These are phyloP conservation scores for Chiloscyllium punctatum DNA, from an alignment of 2,797 vertebrate genomes.

Conservation along the genomic window DNA sequence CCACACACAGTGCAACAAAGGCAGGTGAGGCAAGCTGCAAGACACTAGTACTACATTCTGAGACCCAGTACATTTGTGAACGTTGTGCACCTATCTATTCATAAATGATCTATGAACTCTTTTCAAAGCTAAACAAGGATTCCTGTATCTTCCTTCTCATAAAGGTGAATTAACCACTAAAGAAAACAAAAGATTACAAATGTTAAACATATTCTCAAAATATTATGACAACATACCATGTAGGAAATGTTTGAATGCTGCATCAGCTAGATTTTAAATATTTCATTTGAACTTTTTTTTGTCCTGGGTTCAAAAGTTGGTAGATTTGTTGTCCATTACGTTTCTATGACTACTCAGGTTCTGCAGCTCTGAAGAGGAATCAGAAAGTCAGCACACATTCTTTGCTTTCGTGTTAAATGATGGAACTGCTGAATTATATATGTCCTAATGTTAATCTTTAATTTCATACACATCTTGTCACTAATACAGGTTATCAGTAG, in stretches of 20 bases:
- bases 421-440: not conserved
- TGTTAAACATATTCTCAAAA: not conserved
- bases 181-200: not conserved
- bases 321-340: not conserved
- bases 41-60: not conserved
- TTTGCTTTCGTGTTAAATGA: not conserved
- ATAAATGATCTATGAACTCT: not conserved
- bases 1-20: too few relatives aligned
- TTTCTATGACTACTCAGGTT: conserved; percentile 17
- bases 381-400: not conserved
- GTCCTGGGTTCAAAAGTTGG: not conserved
- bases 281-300: not conserved
- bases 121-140: not conserved
- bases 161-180: not conserved
- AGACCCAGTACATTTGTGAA: not conserved
- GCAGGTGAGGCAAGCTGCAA: not conserved
- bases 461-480: conserved; percentile 4
- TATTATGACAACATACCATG: not conserved
- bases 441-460: conserved; percentile 1
- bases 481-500: not conserved
- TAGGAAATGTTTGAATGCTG: not conserved
- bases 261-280: not conserved
- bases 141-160: not conserved
- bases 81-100: not conserved
- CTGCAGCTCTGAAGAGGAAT: not conserved